These are phyloP conservation scores for Albula glossodonta DNA, from an alignment of 2,113 vertebrate species.

Conservation along the genomic window DNA sequence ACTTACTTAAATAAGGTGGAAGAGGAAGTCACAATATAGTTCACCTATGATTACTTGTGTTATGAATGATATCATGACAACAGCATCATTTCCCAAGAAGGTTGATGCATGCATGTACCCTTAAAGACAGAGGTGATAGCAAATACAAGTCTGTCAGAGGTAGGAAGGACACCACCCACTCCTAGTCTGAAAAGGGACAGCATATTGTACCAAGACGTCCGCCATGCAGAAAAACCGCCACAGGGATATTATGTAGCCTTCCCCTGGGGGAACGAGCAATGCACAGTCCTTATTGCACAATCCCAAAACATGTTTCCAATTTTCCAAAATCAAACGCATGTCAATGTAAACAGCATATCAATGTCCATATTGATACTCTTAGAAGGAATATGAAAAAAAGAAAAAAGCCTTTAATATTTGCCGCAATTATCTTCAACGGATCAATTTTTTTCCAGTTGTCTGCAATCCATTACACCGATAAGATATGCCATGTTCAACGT, in stretches of 20 bases:
- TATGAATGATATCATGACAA: neutral
- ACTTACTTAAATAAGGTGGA: neutral
- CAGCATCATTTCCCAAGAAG: neutral
- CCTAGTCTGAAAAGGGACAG: neutral
- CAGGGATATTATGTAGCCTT: neutral
- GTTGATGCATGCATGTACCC: neutral
- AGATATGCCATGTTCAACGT: constrained; percentile 79
- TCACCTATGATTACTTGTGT: neutral
- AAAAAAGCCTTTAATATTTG: constrained; percentile 36
- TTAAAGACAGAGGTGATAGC: neutral
- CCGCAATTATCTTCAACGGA: constrained; percentile 26
- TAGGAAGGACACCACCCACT: neutral
- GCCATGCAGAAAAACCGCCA: neutral
- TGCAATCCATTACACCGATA: constrained; percentile 75
- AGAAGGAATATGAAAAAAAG: constrained; percentile 23
- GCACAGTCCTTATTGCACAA: constrained; percentile 34
- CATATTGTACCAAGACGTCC: neutral
- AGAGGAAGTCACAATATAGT: neutral
- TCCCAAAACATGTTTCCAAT: constrained; percentile 52
- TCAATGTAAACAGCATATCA: constrained; percentile 49
- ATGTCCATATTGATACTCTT: constrained; percentile 44
- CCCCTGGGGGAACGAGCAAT: neutral
- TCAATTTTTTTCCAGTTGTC: constrained; percentile 59
- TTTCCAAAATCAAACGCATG: constrained; percentile 45
- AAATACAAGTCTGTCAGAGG: neutral